Conservation (phyloP, 1,140 invertebrate genomes). For the Caenorhabditis brenneri region DNA sequence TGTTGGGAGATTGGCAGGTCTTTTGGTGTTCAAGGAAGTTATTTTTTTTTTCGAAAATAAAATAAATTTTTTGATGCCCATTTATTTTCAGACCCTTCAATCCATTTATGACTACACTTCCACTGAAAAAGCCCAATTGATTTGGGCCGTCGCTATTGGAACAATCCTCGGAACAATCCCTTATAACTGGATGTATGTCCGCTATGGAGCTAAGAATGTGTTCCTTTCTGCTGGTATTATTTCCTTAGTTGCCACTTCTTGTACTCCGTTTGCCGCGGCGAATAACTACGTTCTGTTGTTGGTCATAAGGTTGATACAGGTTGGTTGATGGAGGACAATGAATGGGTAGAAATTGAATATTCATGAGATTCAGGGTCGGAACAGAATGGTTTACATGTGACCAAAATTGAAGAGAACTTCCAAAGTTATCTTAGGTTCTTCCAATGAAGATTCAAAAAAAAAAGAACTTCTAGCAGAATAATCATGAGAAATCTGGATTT, state of each 20-base stretch:
- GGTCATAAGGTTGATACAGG: slow-evolving; percentile 43
- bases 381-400: too few relatives aligned
- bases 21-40: too few relatives aligned
- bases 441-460: too few relatives aligned
- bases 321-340: neutral
- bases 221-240: slow-evolving; percentile 47
- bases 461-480: too few relatives aligned
- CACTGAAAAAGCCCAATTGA: slow-evolving; percentile 4
- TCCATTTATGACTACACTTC: slow-evolving; percentile 26
- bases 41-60: too few relatives aligned
- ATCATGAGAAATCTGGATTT: too few relatives aligned
- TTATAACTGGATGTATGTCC: slow-evolving; percentile 46
- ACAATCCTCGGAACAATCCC: slow-evolving; percentile 45
- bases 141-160: slow-evolving; percentile 46
- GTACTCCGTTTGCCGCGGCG: slow-evolving; percentile 15
- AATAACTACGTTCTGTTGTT: neutral
- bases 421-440: too few relatives aligned
- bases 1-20: too few relatives aligned
- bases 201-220: slow-evolving; percentile 38
- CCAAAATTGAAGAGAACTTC: too few relatives aligned
- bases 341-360: neutral
- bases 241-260: slow-evolving; percentile 10
- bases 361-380: neutral
- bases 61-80: neutral
- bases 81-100: slow-evolving; percentile 20